A percentile compares a stretch with the other conserved stretches of the same genome.
Conservation (phyloP, 2,888 invertebrate genomes). For the Ochropleura plecta region DNA sequence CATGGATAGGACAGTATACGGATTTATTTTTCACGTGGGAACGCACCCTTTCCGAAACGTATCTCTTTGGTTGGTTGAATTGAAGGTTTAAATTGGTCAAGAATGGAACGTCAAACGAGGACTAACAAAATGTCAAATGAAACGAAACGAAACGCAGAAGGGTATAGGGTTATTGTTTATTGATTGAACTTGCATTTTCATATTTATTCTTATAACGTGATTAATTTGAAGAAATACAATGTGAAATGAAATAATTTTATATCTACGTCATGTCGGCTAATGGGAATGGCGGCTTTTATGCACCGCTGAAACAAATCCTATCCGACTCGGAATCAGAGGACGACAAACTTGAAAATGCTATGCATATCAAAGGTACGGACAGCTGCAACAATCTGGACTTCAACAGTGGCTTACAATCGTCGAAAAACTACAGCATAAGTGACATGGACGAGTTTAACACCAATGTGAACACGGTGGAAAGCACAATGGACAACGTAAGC, state of each 20-base stretch:
- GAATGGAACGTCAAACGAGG: constrained; percentile 8
- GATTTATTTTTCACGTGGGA: not conserved
- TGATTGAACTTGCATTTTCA: constrained; percentile 49
- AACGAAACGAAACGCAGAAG: constrained; percentile 43
- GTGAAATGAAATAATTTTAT: constrained; percentile 41
- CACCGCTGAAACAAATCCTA: constrained; percentile 94
- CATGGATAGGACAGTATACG: not conserved
- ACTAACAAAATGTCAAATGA: constrained; percentile 27
- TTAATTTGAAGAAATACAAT: constrained; percentile 40
- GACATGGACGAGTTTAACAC: constrained; percentile 88
- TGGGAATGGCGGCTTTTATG: constrained; percentile 91
- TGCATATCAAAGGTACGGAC: constrained; percentile 78
- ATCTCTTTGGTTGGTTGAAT: not conserved
- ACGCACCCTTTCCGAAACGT: not conserved
- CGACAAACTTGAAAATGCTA: constrained; percentile 88
- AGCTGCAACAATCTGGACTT: constrained; percentile 86
- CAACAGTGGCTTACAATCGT: constrained; percentile 85
- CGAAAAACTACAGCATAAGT: constrained; percentile 86
- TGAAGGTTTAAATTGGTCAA: not conserved
- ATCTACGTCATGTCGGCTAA: constrained; percentile 83
- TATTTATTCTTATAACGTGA: not conserved
- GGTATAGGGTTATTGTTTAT: constrained; percentile 51
- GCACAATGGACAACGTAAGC: constrained; percentile 88
- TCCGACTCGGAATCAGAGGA: constrained; percentile 95
- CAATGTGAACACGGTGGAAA: constrained; percentile 86